Evolutionary conservation across 2,888 invertebrate genomes (phyloP).

Genomic region (Trissolcus brochymenae): DNA sequence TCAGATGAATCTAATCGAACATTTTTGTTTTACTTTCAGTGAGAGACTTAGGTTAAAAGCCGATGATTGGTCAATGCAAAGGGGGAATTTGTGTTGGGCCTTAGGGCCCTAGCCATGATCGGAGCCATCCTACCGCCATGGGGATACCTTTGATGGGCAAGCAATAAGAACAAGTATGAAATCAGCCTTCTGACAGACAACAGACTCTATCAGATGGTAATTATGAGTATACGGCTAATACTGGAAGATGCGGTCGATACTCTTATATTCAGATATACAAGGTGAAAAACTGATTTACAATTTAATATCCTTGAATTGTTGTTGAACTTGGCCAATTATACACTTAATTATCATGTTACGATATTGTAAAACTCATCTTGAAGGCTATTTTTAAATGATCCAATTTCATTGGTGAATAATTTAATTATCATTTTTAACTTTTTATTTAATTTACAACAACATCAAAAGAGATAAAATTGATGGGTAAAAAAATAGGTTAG

Average conservation of each 20-base stretch:
- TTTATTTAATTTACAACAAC: too few species aligned
- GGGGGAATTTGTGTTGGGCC: conserved; percentile 68
- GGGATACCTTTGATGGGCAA: conserved; percentile 74
- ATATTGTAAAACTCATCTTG: too few species aligned
- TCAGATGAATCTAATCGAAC: conserved; percentile 67
- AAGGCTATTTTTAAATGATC: too few species aligned
- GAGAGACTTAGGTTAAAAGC: conserved; percentile 64
- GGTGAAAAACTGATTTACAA: conserved; percentile 62
- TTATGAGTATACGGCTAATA: conserved; percentile 75
- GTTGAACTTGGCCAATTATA: too few species aligned
- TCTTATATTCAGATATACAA: conserved; percentile 72
- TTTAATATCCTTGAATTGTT: conserved; percentile 4
- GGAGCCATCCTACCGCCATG: conserved; percentile 73
- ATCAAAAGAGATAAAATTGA: too few species aligned
- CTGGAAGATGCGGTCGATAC: conserved; percentile 69
- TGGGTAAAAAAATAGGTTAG: too few species aligned
- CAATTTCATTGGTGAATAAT: too few species aligned
- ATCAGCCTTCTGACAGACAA: conserved; percentile 75
- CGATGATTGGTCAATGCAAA: conserved; percentile 73
- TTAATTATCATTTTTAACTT: too few species aligned
- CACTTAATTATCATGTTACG: too few species aligned
- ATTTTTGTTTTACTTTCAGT: conserved; percentile 62
- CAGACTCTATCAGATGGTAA: conserved; percentile 76
- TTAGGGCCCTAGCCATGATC: conserved; percentile 72
- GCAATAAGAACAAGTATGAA: conserved; percentile 74